Conservation (phyloP, 1,140 invertebrate genomes). For the Amphibalanus amphitrite region DNA sequence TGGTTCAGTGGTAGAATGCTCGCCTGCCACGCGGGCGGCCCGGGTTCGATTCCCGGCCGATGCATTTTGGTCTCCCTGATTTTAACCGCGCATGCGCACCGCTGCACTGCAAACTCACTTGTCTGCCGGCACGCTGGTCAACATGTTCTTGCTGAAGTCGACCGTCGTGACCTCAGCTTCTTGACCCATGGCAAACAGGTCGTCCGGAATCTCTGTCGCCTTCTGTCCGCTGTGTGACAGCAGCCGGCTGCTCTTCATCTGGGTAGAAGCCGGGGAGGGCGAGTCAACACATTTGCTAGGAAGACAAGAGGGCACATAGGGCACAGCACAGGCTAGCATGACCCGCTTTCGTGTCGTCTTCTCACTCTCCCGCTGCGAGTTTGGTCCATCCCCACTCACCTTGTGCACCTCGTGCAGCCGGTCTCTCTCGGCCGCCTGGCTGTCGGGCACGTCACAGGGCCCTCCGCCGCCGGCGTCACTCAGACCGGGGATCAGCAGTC, state of each 20-base stretch:
- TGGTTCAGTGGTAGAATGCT: no score
- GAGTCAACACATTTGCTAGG: no score
- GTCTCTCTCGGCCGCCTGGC: slow-evolving; percentile 3
- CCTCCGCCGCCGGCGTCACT: slow-evolving; percentile 10
- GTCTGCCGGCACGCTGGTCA: slow-evolving; percentile 31
- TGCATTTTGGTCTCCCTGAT: no score
- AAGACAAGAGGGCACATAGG: no score
- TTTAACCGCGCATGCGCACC: no score
- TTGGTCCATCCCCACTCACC: no score
- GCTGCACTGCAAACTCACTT: no score
- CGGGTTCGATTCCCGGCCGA: no score
- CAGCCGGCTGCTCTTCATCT: slow-evolving; percentile 14
- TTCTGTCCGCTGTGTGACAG: slow-evolving; percentile 16
- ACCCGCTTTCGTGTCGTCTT: no score
- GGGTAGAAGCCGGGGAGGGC: neutral
- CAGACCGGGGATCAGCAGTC: neutral
- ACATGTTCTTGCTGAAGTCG: slow-evolving; percentile 61
- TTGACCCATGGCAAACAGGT: slow-evolving; percentile 47
- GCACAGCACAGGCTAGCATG: no score
- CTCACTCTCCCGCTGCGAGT: no score
- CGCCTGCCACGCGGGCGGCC: no score
- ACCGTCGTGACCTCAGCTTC: slow-evolving; percentile 50
- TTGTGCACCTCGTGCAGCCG: slow-evolving; percentile 15
- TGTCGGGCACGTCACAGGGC: slow-evolving; percentile 10
- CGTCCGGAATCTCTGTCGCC: slow-evolving; percentile 39